Evolutionary conservation across 2,113 vertebrate species (phyloP).

Genomic region (Ailurus styani): DNA sequence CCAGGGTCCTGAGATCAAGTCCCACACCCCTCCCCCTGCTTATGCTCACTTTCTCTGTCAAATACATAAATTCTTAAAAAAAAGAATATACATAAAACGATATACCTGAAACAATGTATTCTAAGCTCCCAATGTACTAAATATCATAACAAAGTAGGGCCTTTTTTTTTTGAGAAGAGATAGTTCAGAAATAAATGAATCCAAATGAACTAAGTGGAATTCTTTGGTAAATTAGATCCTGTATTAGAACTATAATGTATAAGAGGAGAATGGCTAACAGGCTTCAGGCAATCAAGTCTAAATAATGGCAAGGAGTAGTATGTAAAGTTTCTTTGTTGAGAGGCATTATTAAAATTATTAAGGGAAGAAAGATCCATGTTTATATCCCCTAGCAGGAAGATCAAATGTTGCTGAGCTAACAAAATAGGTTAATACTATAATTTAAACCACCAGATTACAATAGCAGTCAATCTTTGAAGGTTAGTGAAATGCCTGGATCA

Average conservation of each 20-base stretch:
- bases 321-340: not conserved
- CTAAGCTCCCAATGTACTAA: not conserved
- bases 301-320: not conserved
- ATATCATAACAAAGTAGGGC: not conserved
- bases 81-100: not conserved
- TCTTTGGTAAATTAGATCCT: not conserved
- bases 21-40: too few relatives aligned
- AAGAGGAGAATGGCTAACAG: not conserved
- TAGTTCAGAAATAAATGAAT: not conserved
- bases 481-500: not conserved
- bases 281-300: not conserved
- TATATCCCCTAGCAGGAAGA: not conserved
- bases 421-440: not conserved
- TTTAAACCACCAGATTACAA: not conserved
- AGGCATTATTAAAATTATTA: constrained; percentile 10
- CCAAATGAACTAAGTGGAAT: not conserved
- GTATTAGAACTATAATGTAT: not conserved
- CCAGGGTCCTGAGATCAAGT: too few relatives aligned
- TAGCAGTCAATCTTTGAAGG: not conserved
- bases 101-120: not conserved
- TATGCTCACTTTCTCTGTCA: too few relatives aligned
- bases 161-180: not conserved
- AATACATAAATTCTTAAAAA: too few relatives aligned
- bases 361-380: not conserved
- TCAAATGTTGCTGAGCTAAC: not conserved